Percentiles rank a stretch among this genome's conserved stretches.
phyloP scores from a whole-genome alignment of 2,113 vertebrate species.

The Petroica traversi region DNA sequence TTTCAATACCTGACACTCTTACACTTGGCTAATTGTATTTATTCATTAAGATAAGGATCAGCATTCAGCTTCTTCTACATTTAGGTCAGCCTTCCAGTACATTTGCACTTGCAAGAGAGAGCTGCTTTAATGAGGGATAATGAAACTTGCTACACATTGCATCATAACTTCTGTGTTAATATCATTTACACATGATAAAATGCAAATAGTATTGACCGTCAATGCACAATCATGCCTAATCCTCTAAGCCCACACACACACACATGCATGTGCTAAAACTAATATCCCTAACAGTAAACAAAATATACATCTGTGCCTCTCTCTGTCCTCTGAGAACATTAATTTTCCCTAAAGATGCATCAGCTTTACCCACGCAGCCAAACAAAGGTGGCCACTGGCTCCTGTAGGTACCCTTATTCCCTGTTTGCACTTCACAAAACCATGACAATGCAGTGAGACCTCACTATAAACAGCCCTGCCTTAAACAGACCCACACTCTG shows the following conservation, averaged over 20 bases:
- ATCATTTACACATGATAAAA: conserved; percentile 58
- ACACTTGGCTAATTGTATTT: conserved; percentile 61
- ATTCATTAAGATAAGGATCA: conserved; percentile 62
- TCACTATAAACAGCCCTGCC: not conserved
- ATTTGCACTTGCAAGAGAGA: conserved; percentile 65
- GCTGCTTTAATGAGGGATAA: conserved; percentile 56
- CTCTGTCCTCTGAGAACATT: not conserved
- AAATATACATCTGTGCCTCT: not conserved
- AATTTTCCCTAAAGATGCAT: not conserved
- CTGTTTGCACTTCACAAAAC: not conserved
- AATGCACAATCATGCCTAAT: conserved; percentile 27
- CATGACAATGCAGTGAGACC: not conserved
- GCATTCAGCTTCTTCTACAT: conserved; percentile 47
- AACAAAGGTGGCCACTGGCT: not conserved
- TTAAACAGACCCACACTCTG: not conserved
- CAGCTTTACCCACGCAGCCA: not conserved
- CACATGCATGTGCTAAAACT: not conserved
- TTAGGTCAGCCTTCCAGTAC: conserved; percentile 61
- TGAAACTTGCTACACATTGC: conserved; percentile 29
- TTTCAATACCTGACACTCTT: conserved; percentile 62
- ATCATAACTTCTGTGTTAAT: conserved; percentile 53
- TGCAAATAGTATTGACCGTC: conserved; percentile 49
- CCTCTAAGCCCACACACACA: conserved; percentile 11
- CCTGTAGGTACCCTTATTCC: not conserved
- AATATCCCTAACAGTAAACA: conserved; percentile 49